These are phyloP conservation scores for Oenanthe oenanthe DNA, from an alignment of 2,113 vertebrate species.

Conservation along the genomic window DNA sequence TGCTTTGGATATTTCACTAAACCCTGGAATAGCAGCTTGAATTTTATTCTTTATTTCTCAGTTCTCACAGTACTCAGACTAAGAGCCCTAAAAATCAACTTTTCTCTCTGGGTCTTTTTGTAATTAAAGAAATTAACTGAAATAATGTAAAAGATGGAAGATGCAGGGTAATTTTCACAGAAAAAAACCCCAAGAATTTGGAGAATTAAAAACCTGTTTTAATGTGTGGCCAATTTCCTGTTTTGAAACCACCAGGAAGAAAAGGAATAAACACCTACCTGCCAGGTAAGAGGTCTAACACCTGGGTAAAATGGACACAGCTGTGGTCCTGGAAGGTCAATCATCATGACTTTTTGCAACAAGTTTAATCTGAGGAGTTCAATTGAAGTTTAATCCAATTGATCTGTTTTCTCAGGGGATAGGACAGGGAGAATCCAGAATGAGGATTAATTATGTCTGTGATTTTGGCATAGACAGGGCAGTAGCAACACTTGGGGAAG, in stretches of 20 bases:
- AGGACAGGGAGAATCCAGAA: not conserved
- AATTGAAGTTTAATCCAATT: not conserved
- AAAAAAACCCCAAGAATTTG: not conserved
- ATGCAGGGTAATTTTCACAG: not conserved
- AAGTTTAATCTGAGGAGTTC: not conserved
- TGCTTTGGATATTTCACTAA: not conserved
- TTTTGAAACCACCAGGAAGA: not conserved
- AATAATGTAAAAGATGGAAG: not conserved
- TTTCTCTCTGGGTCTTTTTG: not conserved
- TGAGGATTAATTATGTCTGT: not conserved
- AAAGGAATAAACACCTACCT: not conserved
- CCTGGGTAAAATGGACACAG: not conserved
- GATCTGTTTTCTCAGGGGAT: not conserved
- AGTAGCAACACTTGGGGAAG: not conserved
- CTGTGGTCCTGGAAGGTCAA: not conserved
- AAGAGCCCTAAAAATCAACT: not conserved
- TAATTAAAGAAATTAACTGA: not conserved
- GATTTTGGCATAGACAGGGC: not conserved
- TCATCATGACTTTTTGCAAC: not conserved
- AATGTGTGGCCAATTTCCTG: not conserved
- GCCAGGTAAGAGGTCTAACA: not conserved
- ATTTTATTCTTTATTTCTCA: not conserved
- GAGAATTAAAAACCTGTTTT: not conserved
- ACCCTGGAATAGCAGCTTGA: not conserved
- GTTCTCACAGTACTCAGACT: not conserved